Conservation (phyloP, 2,797 vertebrate genomes). For the Mus spretus region DNA sequence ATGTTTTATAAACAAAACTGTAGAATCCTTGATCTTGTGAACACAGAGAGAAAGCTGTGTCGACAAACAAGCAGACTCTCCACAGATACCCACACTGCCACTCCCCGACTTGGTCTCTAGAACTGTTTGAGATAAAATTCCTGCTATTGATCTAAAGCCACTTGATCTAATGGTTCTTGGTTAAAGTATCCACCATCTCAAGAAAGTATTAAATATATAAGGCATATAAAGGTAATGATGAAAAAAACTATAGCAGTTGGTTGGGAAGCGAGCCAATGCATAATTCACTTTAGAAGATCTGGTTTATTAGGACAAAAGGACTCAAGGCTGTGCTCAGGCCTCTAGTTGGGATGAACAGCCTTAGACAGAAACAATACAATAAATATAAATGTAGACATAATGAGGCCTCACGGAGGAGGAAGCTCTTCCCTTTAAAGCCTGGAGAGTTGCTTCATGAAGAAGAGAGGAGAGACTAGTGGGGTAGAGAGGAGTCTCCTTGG, state of each 20-base stretch:
- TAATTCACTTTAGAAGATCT: neutral
- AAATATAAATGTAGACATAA: no score
- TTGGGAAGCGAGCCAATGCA: no score
- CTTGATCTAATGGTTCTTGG: neutral
- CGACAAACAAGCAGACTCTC: neutral
- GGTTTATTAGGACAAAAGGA: neutral
- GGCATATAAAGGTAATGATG: neutral
- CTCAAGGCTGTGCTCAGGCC: neutral
- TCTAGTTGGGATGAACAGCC: neutral
- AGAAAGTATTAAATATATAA: neutral
- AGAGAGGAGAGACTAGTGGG: neutral
- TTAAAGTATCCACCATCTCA: neutral
- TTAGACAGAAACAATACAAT: neutral
- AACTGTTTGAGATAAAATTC: neutral
- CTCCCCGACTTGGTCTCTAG: neutral
- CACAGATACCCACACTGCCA: neutral
- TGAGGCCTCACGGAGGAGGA: neutral
- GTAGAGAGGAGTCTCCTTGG: neutral
- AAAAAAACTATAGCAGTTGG: no score
- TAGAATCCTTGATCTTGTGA: no score
- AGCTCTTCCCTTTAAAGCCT: neutral
- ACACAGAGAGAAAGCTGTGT: neutral
- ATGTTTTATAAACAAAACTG: neutral
- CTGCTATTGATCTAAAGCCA: neutral
- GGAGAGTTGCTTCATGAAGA: neutral